phyloP scores from a whole-genome alignment of 2,797 vertebrate genomes.

The Sciurus vulgaris region DNA sequence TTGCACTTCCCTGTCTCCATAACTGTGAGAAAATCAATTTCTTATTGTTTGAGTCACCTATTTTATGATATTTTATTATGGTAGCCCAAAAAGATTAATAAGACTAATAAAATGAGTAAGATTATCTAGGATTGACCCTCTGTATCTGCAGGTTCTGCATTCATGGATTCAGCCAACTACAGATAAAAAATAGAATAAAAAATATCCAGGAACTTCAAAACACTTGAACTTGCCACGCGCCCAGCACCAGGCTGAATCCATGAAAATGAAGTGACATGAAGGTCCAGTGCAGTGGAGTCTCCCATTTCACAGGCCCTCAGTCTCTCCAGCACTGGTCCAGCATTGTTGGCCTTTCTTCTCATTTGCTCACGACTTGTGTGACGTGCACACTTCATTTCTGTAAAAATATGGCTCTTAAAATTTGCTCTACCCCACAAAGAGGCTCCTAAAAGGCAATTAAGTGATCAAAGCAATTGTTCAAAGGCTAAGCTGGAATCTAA shows the following conservation, averaged over 20 bases:
- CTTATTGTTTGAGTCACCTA: neutral
- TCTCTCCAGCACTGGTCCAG: neutral
- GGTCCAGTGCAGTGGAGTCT: neutral
- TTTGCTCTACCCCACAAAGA: neutral
- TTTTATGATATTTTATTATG: neutral
- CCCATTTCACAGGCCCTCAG: no score
- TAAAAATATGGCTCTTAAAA: neutral
- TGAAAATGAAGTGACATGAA: neutral
- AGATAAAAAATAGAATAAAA: neutral
- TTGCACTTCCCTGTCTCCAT: neutral
- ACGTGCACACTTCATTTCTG: neutral
- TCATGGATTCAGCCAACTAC: neutral
- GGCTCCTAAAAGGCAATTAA: neutral
- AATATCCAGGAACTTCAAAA: neutral
- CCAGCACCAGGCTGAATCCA: neutral
- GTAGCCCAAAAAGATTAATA: neutral
- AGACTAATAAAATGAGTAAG: no score
- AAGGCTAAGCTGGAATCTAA: neutral
- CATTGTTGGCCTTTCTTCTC: neutral
- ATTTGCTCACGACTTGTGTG: neutral
- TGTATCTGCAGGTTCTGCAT: neutral
- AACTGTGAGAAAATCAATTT: neutral
- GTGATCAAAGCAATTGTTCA: neutral
- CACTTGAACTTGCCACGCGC: neutral
- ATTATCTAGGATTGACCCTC: neutral